A percentile compares a stretch with the other conserved stretches of the same genome.
These are phyloP conservation scores for Hippasteria phrygiana DNA, from an alignment of 53 echinoderm and acorn worm species.

Conservation along the genomic window DNA sequence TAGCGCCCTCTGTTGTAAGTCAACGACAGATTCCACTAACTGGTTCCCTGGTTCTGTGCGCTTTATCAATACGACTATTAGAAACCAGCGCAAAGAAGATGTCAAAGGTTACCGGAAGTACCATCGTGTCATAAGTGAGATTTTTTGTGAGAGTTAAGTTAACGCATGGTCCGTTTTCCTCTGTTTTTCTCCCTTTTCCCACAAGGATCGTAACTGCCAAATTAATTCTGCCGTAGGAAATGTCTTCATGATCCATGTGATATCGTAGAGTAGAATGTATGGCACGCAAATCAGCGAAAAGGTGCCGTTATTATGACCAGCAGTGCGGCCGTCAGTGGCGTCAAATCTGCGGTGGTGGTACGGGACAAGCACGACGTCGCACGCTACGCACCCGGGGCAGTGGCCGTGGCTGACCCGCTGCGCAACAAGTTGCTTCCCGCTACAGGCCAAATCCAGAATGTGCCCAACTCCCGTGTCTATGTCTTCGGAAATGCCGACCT, in stretches of 20 bases:
- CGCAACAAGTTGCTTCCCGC: slow-evolving; percentile 55
- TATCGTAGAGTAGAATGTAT: slow-evolving; percentile 18
- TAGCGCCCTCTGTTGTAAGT: slow-evolving; percentile 28
- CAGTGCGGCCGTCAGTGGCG: neutral
- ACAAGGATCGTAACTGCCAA: neutral
- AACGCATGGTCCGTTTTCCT: neutral
- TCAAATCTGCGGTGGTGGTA: slow-evolving; percentile 4
- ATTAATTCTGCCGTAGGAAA: neutral
- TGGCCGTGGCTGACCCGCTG: neutral
- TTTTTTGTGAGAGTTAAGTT: neutral
- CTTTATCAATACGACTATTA: neutral
- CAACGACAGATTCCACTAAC: neutral
- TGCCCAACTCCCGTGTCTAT: slow-evolving; percentile 81
- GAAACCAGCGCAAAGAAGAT: slow-evolving; percentile 27
- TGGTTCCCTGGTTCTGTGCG: neutral
- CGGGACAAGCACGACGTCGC: slow-evolving; percentile 51
- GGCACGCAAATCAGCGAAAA: slow-evolving; percentile 4
- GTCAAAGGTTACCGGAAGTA: slow-evolving; percentile 75
- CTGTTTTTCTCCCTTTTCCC: neutral
- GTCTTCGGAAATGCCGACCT: slow-evolving; percentile 81
- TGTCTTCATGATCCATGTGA: neutral
- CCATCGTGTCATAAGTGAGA: slow-evolving; percentile 44
- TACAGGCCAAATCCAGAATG: slow-evolving; percentile 90
- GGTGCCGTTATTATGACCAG: slow-evolving; percentile 55
- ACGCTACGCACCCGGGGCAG: slow-evolving; percentile 19